Evolutionary conservation across 2,797 vertebrate genomes (phyloP), one percentile per base, ranked within the genome.

Genomic region (Craterocephalus amniculus): DNA sequence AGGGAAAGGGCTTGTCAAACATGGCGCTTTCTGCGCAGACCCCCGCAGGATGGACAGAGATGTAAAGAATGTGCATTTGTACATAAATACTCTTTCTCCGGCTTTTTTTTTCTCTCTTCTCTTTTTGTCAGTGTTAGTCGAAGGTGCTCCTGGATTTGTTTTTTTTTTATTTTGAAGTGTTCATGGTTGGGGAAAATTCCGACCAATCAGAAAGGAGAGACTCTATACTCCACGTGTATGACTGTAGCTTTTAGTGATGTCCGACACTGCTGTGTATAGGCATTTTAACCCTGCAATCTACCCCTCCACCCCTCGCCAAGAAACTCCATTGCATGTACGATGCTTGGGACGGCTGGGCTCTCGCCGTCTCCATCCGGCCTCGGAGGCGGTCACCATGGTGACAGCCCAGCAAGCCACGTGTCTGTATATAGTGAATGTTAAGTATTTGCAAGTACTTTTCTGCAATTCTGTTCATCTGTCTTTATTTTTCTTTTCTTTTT

Each of bases 31-130:
- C 72, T 69, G 78, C 83, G 79, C 75, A 72, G 72, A 74, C 80
- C 70, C 56, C 72, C 71, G 77, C 80, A 79, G 75, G 68, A 87
- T 63, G 77, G 81, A 89, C 89, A 93, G 91, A 91, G 89, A 90
- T 97, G 95, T 96, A 95, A 96, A 97, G 94, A 96, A 95, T 96
- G 95, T 97, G 93, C 95, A 95, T 96, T 94, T 98, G 95, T 97
- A 98, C 90, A 97, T 96, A 97, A 93, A 78, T 92, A 82, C 92
- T 89, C 18, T 90, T 88, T 40, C 5, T 14, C 18, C 7, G 35
- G 35, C 36, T 38, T 38, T 36, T 93, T 90, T 93, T 83, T 88
- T 78, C 79, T 90, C 94, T 18, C 1, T 40, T 86, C 93, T 79
- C 58, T 79, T 75, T 92, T 89, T 81, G 87, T 95, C 95, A 88